Base-by-base conservation (phyloP, 2,888 invertebrate genomes). In the Portevinia maculata region DNA sequence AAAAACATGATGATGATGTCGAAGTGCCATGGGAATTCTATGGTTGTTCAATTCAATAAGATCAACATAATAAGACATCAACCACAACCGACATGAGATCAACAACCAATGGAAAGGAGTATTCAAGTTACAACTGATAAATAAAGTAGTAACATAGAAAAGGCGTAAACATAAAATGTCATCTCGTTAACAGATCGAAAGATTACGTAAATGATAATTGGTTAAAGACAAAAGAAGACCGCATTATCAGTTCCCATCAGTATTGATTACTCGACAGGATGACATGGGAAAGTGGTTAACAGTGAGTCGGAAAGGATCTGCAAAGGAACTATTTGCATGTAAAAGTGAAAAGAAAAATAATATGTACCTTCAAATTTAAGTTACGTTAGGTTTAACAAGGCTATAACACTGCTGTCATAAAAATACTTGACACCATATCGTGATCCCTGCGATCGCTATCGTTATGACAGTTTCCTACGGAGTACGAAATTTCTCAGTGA, bases 1-100 rank as follows among this genome's bases (percentile, higher is more conserved):
- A 39, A 15, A 67, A 7, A 46, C 5, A 28, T 17, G 11, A 21
- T 30, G 48, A 19, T 8, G 13, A 34, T 17, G 11, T 11, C n/a
- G 7, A 39, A 53, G 21, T 59, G 28, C 24, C 37, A 21, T 65
- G 21, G 32, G 50, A 59, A 41, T 6, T 19, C 11, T 19, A 19
- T 3, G n/a, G 9, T 28, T 32, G 34, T 24, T 8, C 1, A 37
- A 3, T 9, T 9, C 32, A 39, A 60, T 55, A 21, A 32, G 41
- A 21, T 48, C 41, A 8, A 2, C 15, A 1, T 11, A 73, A 55
- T 62, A 62, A 55, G 55, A 55, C 71, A 73, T 73, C 67, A 55
- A 79, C 79, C 79, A 37, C 71, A 79, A 70, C 11, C 21, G 21
- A 59, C 13, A 9, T 19, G 53, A 39, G 9, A 39, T 24, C 6